Base-by-base conservation (phyloP, 2,888 invertebrate genomes). In the Scaeva pyrastri region DNA sequence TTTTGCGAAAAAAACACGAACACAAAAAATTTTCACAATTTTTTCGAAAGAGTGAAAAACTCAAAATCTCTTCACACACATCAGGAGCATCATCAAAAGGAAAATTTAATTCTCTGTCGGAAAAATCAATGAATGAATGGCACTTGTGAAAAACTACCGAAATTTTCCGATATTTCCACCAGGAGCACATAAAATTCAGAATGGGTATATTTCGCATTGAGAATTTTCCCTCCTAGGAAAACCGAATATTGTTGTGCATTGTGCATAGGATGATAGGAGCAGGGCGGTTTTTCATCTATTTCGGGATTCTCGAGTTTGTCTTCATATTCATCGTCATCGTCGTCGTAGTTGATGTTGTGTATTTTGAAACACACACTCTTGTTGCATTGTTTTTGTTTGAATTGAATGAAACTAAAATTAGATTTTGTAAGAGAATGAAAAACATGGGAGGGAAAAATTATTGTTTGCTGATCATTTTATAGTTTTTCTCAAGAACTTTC, bases 141-240 rank as follows among this genome's bases (percentile, higher is more conserved):
- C 16, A 21, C 60, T 60, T 58, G 26, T 56, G 75, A 41, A 75
- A 60, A 56, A 60, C 68, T 89, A 90, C 91, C 90, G 91, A 91
- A 91, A 92, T 91, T 91, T 91, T 91, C 91, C 91, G 91, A 91
- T 91, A 90, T 90, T 90, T 88, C 82, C 89, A 91, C 88, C 90
- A 90, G 92, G 92, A 89, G 90, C 87, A 77, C 90, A 89, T 88
- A 56, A 89, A 88, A 23, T 62, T 70, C 70, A 88, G 88, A 87
- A n/a, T 26, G 16, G 14, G 64, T 16, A 36, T 7, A 14, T 45
- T 60, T 76, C 50, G 39, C 66, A 66, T 48, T 48, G 19, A 11
- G 31, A 39, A 52, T 55, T 12, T 70, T 58, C 12, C 21, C 79
- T 52, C 60, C 50, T 56, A 72, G 31, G 19, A 58, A 48, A 62